Percentiles rank a stretch among this genome's conserved stretches.
These are phyloP conservation scores for Gambusia holbrooki DNA, from an alignment of 2,113 vertebrate species.

Conservation along the genomic window DNA sequence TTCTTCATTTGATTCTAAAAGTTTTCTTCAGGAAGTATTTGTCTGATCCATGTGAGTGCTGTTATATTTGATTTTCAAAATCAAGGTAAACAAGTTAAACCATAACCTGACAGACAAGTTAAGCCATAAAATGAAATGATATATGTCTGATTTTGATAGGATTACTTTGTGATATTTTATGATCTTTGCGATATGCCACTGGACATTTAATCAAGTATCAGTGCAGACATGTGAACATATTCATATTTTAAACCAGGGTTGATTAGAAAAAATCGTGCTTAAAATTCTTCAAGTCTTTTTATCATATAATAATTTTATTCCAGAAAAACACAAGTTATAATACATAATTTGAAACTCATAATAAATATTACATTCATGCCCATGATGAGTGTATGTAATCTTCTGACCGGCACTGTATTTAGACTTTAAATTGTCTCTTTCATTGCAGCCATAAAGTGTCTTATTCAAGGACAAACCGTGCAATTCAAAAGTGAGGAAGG, in stretches of 20 bases:
- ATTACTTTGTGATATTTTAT: neutral
- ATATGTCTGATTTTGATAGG: neutral
- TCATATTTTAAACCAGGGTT: neutral
- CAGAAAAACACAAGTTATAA: neutral
- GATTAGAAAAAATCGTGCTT: neutral
- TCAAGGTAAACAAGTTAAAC: too few species aligned
- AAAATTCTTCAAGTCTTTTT: neutral
- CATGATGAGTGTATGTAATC: neutral
- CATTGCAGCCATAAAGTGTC: slow-evolving; percentile 40
- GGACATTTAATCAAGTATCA: neutral
- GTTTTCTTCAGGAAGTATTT: neutral
- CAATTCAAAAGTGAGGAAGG: slow-evolving; percentile 55
- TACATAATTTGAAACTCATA: neutral
- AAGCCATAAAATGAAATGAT: too few species aligned
- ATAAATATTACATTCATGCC: neutral
- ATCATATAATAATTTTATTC: neutral
- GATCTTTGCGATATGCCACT: neutral
- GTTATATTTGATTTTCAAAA: neutral
- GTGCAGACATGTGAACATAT: neutral
- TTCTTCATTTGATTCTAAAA: too few species aligned
- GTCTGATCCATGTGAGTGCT: neutral
- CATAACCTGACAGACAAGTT: too few species aligned
- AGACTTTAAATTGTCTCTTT: slow-evolving; percentile 36
- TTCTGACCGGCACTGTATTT: neutral
- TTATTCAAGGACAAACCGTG: slow-evolving; percentile 68